Evolutionary conservation across 2,797 vertebrate genomes (phyloP).

Genomic region (Channallabes apus): DNA sequence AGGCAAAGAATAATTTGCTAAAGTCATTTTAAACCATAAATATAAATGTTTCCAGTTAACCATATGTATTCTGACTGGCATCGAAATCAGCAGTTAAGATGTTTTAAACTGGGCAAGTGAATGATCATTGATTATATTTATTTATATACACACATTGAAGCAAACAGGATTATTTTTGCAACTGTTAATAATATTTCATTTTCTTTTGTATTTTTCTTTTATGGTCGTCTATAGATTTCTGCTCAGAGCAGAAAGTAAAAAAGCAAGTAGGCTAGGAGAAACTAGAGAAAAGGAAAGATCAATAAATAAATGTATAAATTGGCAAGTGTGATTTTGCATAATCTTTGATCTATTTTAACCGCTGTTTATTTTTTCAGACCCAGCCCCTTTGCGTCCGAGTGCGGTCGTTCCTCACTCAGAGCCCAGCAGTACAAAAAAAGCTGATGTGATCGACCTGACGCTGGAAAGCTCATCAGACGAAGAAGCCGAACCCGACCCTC

Average conservation of each 20-base stretch:
- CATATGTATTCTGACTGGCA: not conserved
- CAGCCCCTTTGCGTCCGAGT: constrained; percentile 77
- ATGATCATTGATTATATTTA: not conserved
- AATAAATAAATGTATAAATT: not conserved
- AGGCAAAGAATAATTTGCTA: not conserved
- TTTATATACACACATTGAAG: not conserved
- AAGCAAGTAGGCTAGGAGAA: not conserved
- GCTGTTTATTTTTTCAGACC: constrained; percentile 60
- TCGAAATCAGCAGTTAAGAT: no score
- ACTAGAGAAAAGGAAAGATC: not conserved
- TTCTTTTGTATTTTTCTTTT: not conserved
- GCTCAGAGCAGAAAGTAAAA: not conserved
- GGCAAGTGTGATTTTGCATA: not conserved
- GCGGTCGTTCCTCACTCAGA: constrained; percentile 74
- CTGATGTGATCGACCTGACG: constrained; percentile 92
- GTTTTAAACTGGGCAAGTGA: no score
- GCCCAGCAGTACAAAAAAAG: constrained; percentile 79
- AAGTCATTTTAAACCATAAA: not conserved
- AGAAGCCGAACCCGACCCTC: constrained; percentile 81
- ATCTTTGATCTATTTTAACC: not conserved
- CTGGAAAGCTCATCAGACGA: constrained; percentile 89
- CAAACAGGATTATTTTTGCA: not conserved
- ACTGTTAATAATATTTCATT: not conserved
- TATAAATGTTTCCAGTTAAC: not conserved
- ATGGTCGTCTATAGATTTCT: not conserved